Evolutionary conservation across 2,888 invertebrate genomes (phyloP), one percentile per base, ranked within the genome.

Genomic region (Polia nebulosa): DNA sequence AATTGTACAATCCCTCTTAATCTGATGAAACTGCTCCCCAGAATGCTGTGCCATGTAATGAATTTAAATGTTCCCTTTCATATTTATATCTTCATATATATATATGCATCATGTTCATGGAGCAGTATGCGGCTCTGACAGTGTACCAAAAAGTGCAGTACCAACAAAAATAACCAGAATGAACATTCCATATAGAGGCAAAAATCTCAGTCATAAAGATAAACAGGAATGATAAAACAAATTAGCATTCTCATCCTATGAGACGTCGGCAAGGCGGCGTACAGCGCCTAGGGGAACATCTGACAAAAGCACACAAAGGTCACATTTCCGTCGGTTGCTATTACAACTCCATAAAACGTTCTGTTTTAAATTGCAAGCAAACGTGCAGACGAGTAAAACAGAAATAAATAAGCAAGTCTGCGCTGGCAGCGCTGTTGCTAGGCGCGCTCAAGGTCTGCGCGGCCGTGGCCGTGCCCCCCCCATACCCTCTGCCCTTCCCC

Each of bases 401-500:
- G 91, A 93, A 94, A 94, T 94, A 94, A 93, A 92, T 91, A 90
- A 91, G 81, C 73, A 76, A 85, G 86, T 86, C 85, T 87, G 83
- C 79, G 88, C 81, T 88, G 90, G 86, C 90, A 88, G 88, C 87
- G 89, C 89, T 92, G 95, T 95, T 95, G 93, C 94, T 94, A 95
- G 88, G 94, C 93, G 91, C 88, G 91, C 88, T 91, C 95, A 95
- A 95, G 95, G 95, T 93, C 94, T 91, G 74, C 81, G 71, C 89
- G 92, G 89, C 93, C 93, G 89, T 93, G 93, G 92, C 92, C 91
- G 82, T 92, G 91, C 89, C 88, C 86, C 86, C 86, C 78, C 81
- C 77, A 67, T 85, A 77, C 81, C 82, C 82, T 73, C 84, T 75
- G 72, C 78, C 75, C 83, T 76, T 60, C 85, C 76, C 81, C 80